Conservation (phyloP, 2,113 vertebrate genomes). For the Phaethornis superciliosus region DNA sequence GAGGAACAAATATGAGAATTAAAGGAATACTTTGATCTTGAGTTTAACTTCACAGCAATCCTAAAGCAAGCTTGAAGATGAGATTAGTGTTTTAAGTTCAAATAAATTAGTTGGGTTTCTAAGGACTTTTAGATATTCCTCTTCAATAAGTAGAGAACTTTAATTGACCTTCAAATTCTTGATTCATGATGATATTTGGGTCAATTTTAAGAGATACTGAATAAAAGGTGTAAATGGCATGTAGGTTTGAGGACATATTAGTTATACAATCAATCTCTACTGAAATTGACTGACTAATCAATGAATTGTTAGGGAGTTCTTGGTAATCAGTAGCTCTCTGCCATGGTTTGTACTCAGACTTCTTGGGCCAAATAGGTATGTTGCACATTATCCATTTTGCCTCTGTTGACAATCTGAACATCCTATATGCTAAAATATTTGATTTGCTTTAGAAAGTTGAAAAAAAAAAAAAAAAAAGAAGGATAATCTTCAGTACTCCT, state of each 20-base stretch:
- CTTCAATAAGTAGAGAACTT: not conserved
- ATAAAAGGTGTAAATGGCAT: not conserved
- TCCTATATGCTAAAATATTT: not conserved
- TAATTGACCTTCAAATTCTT: not conserved
- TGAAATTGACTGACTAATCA: slow-evolving; percentile 30
- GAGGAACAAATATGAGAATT: not conserved
- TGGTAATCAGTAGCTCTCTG: not conserved
- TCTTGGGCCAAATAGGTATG: not conserved
- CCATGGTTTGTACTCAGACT: not conserved
- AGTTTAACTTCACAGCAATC: not conserved
- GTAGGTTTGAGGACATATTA: not conserved
- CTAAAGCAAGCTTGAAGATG: not conserved
- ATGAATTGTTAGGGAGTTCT: not conserved
- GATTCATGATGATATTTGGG: slow-evolving; percentile 28
- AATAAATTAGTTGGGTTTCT: not conserved
- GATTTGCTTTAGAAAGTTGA: not conserved
- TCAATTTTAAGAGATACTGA: slow-evolving; percentile 21
- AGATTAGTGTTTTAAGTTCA: not conserved
- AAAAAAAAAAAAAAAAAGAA: not conserved
- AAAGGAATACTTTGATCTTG: not conserved
- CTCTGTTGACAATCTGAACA: not conserved
- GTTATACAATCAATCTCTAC: not conserved
- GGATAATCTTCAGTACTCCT: not conserved
- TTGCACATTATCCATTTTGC: not conserved
- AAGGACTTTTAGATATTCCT: not conserved